Base-by-base conservation (phyloP, 2,888 invertebrate genomes). In the Ormyrus nitidulus region DNA sequence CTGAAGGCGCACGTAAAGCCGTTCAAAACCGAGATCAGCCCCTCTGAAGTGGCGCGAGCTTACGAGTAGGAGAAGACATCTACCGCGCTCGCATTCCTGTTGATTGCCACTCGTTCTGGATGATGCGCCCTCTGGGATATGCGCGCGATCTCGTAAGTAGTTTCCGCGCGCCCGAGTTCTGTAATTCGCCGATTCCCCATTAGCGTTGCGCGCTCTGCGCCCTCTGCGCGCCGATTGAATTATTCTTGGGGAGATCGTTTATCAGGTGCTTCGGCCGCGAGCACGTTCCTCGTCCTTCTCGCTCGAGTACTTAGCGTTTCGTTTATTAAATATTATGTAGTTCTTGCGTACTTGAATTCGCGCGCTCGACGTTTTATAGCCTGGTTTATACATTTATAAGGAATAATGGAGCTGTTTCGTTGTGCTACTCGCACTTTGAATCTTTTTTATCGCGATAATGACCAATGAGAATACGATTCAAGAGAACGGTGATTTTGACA, bases 51-150 rank as follows among this genome's bases (percentile, higher is more conserved):
- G 19, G 19, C 19, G 19, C 19, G 19, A 19, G 19, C 19, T 19
- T 19, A 19, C 19, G 19, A 19, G 19, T 2, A 58, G 51, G 13
- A 10, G 34, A 58, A 13, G 59, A 46, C 71, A 44, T 66, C 62
- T 69, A 69, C 76, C 53, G 51, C 51, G 46, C 34, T 8, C 49
- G 65, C 64, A 62, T 74, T 66, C 65, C 56, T 34, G 59, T 78
- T 81, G 75, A 78, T 81, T 81, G 76, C 78, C 62, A 76, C 75
- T 75, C 78, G 59, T 81, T 78, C 68, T 64, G 56, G 46, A 61
- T 66, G 81, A 81, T 78, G 62, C 69, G 66, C 61, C 77, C 75
- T 81, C 75, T 66, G 77, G 80, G 76, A 68, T 62, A 34, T 13
- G 46, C 49, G 65, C 13, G 65, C 6, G 48, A 46, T 51, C 19